phyloP scores from a whole-genome alignment of 2,888 invertebrate genomes.

The Argynnis bischoffii region DNA sequence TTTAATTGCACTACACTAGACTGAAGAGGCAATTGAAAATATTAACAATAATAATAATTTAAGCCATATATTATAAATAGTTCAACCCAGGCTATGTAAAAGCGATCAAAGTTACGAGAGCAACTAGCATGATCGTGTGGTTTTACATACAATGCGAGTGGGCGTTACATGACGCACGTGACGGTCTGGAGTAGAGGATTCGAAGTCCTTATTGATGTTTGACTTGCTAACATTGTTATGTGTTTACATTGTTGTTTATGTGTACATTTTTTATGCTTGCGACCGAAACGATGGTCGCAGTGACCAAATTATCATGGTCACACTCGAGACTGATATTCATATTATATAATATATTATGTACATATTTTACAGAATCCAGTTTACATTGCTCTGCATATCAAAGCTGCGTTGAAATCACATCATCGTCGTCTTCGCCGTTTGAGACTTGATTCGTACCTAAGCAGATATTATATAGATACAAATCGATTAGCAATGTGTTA shows the following conservation, averaged over 20 bases:
- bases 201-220: constrained; percentile 23
- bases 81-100: constrained; percentile 62
- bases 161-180: constrained; percentile 51
- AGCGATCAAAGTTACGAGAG: constrained; percentile 55
- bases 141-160: constrained; percentile 76
- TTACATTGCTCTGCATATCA: too few relatives aligned
- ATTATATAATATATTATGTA: too few relatives aligned
- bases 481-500: too few relatives aligned
- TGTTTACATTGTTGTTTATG: background rate
- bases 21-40: background rate
- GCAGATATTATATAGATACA: too few relatives aligned
- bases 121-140: constrained; percentile 51
- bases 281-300: too few relatives aligned
- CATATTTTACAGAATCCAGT: too few relatives aligned
- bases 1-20: too few relatives aligned
- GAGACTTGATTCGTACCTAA: too few relatives aligned
- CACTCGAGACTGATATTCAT: too few relatives aligned
- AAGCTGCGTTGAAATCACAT: too few relatives aligned
- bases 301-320: too few relatives aligned
- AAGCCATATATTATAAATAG: background rate
- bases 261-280: background rate
- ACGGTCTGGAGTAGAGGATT: constrained; percentile 42
- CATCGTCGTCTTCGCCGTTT: too few relatives aligned
- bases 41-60: background rate
- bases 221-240: background rate